Evolutionary conservation across 2,797 vertebrate genomes (phyloP).

Genomic region (Myotis findleyi): DNA sequence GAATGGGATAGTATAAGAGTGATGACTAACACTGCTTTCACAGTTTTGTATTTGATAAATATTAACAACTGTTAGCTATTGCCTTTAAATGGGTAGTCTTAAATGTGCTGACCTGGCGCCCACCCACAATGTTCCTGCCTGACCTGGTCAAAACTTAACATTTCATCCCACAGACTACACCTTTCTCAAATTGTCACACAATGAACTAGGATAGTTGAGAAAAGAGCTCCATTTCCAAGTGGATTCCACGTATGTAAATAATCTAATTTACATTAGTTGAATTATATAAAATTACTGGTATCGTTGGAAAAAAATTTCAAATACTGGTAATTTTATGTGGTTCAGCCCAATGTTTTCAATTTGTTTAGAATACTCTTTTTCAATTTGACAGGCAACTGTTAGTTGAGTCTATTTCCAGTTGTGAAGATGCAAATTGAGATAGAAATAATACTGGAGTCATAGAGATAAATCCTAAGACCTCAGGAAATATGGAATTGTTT

Average conservation of each 20-base stretch:
- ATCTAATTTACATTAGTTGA: neutral
- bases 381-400: neutral
- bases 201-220: neutral
- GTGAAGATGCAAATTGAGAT: neutral
- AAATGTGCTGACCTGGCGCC: neutral
- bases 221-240: conserved; percentile 19
- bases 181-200: neutral
- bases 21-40: neutral
- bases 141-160: neutral
- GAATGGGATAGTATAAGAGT: neutral
- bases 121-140: neutral
- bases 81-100: neutral
- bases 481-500: neutral
- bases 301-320: neutral
- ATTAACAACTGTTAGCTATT: neutral
- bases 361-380: neutral
- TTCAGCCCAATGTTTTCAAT: neutral
- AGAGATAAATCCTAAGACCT: neutral
- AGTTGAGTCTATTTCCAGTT: neutral
- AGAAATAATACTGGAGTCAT: conserved; percentile 14
- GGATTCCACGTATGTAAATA: neutral
- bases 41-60: neutral
- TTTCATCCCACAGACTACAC: neutral
- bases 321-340: neutral
- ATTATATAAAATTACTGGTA: neutral